Evolutionary conservation across 2,113 vertebrate genomes (phyloP), one percentile per base, ranked within the genome.

Genomic region (Lipophrys pholis): DNA sequence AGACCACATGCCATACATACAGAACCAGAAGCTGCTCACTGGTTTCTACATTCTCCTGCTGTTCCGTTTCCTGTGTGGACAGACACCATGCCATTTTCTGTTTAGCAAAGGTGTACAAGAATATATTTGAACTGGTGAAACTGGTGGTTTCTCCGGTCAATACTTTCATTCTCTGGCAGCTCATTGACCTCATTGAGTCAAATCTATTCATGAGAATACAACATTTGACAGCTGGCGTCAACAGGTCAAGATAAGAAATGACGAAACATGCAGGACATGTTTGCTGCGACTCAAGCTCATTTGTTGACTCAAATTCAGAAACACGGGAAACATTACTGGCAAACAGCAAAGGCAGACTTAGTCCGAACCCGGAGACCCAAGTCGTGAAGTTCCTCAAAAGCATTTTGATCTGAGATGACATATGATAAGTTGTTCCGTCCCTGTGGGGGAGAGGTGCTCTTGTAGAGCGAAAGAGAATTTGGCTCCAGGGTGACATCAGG

Each of bases 381-480:
- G 52, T 8, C 45, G 49, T 5, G 38, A 59, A 48, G 11, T 43
- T 54, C 39, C 11, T 46, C 53, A 42, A n/a, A 67, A 58, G 11
- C 41, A n/a, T 54, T 10, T 63, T 49, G 41, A 77, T 73, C 55
- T 53, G 15, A 68, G 57, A 69, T 80, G 79, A 69, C 54, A 52
- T 16, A 39, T 38, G 65, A 74, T 56, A 56, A 57, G 64, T 56
- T 51, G 17, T 42, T 35, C 40, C 58, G 7, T 53, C 48, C 51
- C 59, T 15, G 21, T 12, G 30, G 16, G 30, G 16, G 46, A 76
- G 9, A 60, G 67, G 64, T 5, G 5, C 11, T 38, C 17, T 69
- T 6, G 7, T n/a, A 35, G 46, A 52, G 42, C 16, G 51, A 71
- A 82, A 73, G 16, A 72, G 55, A 8, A 48, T 72, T 72, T 73